phyloP scores from a whole-genome alignment of 2,797 vertebrate species.

The Yasuhikotakia modesta region DNA sequence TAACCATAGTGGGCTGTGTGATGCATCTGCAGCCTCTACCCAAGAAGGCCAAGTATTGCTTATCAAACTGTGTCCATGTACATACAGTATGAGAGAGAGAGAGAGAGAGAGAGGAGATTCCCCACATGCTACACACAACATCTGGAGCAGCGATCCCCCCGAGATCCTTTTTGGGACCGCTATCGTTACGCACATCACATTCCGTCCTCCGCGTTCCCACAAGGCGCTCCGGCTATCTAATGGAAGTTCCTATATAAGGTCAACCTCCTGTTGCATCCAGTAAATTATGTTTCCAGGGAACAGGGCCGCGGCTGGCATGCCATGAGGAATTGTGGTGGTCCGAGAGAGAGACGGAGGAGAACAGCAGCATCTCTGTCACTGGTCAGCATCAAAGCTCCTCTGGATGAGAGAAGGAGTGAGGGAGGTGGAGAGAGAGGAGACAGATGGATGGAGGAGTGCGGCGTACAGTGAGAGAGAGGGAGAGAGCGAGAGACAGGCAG shows the following conservation, averaged over 20 bases:
- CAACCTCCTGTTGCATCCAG: constrained; percentile 70
- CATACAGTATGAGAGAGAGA: constrained; percentile 33
- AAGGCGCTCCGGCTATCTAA: constrained; percentile 62
- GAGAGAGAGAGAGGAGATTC: constrained; percentile 57
- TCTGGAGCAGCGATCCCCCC: constrained; percentile 37
- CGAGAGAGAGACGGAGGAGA: constrained; percentile 29
- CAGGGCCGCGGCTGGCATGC: constrained; percentile 35
- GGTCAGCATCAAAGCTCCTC: constrained; percentile 42
- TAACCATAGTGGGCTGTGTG: constrained; percentile 1
- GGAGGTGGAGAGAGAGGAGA: constrained; percentile 4
- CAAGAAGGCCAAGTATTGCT: too few relatives aligned
- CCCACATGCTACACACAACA: constrained; percentile 54
- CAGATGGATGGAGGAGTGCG: neutral
- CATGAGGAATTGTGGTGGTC: constrained; percentile 8
- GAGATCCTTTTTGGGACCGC: constrained; percentile 52
- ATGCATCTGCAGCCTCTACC: constrained; percentile 57
- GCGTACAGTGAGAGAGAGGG: constrained; percentile 4
- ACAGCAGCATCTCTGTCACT: constrained; percentile 32
- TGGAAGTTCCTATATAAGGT: constrained; percentile 85
- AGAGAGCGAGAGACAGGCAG: constrained; percentile 6
- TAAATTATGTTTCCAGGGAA: constrained; percentile 73
- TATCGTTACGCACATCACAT: constrained; percentile 63
- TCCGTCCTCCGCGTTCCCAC: constrained; percentile 58
- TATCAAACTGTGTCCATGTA: too few relatives aligned
- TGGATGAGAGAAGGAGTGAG: constrained; percentile 10